These are phyloP conservation scores for Eutrigla gurnardus DNA, from an alignment of 2,797 vertebrate species.

Conservation along the genomic window DNA sequence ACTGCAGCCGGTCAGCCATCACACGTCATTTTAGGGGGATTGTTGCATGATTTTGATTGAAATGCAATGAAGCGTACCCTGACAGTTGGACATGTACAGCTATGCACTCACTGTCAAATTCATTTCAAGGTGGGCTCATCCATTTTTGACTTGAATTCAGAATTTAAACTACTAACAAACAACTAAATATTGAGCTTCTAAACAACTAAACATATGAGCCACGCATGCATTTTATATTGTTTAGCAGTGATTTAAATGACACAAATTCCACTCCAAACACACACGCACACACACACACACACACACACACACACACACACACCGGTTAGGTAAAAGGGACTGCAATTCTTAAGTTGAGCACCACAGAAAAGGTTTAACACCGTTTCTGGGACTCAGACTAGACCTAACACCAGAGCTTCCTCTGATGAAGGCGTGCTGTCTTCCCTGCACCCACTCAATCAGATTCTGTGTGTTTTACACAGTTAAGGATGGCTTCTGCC, in stretches of 20 bases:
- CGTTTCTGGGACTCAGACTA: slow-evolving; percentile 27
- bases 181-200: not conserved
- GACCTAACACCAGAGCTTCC: slow-evolving; percentile 14
- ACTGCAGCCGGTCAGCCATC: not conserved
- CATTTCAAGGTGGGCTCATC: not conserved
- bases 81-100: slow-evolving; percentile 4
- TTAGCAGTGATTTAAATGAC: slow-evolving; percentile 3
- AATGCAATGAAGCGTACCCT: slow-evolving; percentile 18
- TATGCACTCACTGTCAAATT: slow-evolving; percentile 7
- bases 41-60: slow-evolving; percentile 17
- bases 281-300: slow-evolving; percentile 8
- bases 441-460: slow-evolving; percentile 17
- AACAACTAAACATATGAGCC: not conserved
- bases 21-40: slow-evolving; percentile 13
- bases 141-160: not conserved
- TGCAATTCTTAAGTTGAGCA: slow-evolving; percentile 1
- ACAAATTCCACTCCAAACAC: slow-evolving; percentile 1
- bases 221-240: not conserved
- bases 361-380: slow-evolving; percentile 40
- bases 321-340: not conserved
- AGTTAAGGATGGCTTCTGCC: slow-evolving; percentile 21
- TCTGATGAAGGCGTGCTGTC: slow-evolving; percentile 8
- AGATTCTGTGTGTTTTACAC: slow-evolving; percentile 31
- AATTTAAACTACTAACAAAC: not conserved
- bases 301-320: too few species aligned